Evolutionary conservation across 2,113 vertebrate genomes (phyloP), one percentile per base, ranked within the genome.

Genomic region (Pantherophis guttatus): DNA sequence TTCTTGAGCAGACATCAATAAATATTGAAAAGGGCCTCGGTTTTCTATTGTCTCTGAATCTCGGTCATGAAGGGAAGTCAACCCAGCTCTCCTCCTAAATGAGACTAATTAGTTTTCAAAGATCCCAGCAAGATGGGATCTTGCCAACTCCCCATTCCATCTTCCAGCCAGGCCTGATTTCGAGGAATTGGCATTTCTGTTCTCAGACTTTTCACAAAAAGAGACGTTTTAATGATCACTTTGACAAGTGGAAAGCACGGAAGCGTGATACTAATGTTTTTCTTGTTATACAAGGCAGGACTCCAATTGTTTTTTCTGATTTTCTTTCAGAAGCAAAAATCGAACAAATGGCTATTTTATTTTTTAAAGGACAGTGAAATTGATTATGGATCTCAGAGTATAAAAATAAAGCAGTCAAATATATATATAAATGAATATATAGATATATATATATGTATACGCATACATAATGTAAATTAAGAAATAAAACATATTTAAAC

Each of bases 231-330:
- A 94, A 44, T 2, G 89, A 86, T 96, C 96, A 95, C 96, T 95
- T 97, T 95, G 94, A n/a, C 94, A 57, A 89, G 0, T 90, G 96
- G 85, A 85, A 96, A 96, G 95, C 95, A 97, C 6, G 92, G 98
- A 97, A 98, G 97, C 96, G 90, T 70, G 11, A 10, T 54, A 95
- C 97, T 59, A 96, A 98, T 87, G 59, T 48, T 97, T 98, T 99
- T 99, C 99, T 99, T 99, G 99, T 99, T 98, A 98, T 99, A 99
- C 99, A 99, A 99, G 99, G 99, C 98, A 94, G 90, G 98, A 97
- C 98, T 97, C 96, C 98, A 97, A 98, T 98, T 97, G 85, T 90
- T 97, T 98, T 99, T 99, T 99, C 98, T 99, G 98, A 99, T 98
- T 98, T 92, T 99, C 98, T 98, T 97, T 99, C 98, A 97, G 98